Evolutionary conservation across 2,113 vertebrate species (phyloP).

Genomic region (Xiphophorus maculatus): DNA sequence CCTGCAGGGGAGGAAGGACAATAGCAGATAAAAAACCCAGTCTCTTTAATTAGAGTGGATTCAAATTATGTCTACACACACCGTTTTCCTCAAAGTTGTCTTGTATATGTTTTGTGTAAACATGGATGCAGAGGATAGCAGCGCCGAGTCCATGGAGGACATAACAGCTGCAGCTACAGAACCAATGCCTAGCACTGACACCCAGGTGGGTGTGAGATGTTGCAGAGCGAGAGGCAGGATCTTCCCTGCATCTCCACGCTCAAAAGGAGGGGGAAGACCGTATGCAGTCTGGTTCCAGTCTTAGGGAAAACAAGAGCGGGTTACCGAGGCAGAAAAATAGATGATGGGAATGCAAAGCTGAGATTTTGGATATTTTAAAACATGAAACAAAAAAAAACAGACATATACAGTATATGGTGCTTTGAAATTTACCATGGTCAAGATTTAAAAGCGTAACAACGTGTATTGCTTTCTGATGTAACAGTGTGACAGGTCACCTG

Average conservation of each 20-base stretch:
- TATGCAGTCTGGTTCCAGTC: conserved; percentile 86
- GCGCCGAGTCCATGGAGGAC: conserved; percentile 65
- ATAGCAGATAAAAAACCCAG: too few species aligned
- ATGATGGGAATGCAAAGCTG: conserved; percentile 22
- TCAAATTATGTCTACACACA: conserved; percentile 37
- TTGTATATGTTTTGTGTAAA: conserved; percentile 74
- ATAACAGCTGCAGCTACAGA: conserved; percentile 64
- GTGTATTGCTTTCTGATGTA: background rate
- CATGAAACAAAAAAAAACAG: too few species aligned
- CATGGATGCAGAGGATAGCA: conserved; percentile 69
- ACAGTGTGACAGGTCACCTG: conserved; percentile 68
- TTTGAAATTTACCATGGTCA: background rate
- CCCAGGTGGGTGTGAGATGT: conserved; percentile 76
- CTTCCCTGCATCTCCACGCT: conserved; percentile 76
- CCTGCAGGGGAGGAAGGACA: conserved; percentile 58
- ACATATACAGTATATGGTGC: too few species aligned
- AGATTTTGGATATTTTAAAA: too few species aligned
- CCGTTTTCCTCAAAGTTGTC: conserved; percentile 80
- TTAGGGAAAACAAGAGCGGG: conserved; percentile 52
- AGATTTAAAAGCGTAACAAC: background rate
- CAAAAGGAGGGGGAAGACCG: conserved; percentile 75
- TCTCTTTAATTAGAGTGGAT: too few species aligned
- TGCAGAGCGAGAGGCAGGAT: conserved; percentile 80
- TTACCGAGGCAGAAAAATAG: conserved; percentile 18
- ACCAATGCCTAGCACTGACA: conserved; percentile 64